Conservation (phyloP, 2,888 invertebrate genomes). For the Dryocosmus kuriphilus region DNA sequence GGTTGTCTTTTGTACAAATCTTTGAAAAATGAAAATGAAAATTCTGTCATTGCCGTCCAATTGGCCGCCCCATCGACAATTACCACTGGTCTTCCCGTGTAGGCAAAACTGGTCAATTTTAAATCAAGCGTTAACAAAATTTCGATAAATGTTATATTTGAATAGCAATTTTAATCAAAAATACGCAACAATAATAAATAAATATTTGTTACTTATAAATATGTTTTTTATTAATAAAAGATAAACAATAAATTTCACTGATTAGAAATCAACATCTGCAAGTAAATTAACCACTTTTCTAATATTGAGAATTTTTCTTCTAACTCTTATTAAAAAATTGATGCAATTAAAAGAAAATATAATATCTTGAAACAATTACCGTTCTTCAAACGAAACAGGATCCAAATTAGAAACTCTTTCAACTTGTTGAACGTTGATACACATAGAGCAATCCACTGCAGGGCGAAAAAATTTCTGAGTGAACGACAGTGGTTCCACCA, state of each 20-base stretch:
- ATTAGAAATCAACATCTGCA: too few species aligned
- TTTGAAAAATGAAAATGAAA: slow-evolving; percentile 91
- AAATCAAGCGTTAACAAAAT: slow-evolving; percentile 11
- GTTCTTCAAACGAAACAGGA: slow-evolving; percentile 84
- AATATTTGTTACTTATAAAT: too few species aligned
- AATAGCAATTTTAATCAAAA: too few species aligned
- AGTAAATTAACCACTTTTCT: too few species aligned
- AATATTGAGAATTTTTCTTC: too few species aligned
- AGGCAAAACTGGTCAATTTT: slow-evolving; percentile 80
- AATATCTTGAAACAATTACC: slow-evolving; percentile 76
- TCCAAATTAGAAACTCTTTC: slow-evolving; percentile 84
- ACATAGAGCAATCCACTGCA: slow-evolving; percentile 90
- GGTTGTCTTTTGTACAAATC: slow-evolving; percentile 82
- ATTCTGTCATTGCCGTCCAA: slow-evolving; percentile 89
- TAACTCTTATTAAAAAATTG: too few species aligned
- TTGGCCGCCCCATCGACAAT: slow-evolving; percentile 88
- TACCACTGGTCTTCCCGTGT: slow-evolving; percentile 89
- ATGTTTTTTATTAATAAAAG: too few species aligned
- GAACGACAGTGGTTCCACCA: slow-evolving; percentile 65
- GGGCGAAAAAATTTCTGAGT: slow-evolving; percentile 82
- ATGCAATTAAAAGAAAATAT: background rate
- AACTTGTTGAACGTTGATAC: slow-evolving; percentile 82
- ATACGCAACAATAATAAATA: too few species aligned
- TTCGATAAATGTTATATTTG: too few species aligned
- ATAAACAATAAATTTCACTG: too few species aligned